Evolutionary conservation across 2,113 vertebrate species (phyloP).

Genomic region (Phylloscopus whistleri): DNA sequence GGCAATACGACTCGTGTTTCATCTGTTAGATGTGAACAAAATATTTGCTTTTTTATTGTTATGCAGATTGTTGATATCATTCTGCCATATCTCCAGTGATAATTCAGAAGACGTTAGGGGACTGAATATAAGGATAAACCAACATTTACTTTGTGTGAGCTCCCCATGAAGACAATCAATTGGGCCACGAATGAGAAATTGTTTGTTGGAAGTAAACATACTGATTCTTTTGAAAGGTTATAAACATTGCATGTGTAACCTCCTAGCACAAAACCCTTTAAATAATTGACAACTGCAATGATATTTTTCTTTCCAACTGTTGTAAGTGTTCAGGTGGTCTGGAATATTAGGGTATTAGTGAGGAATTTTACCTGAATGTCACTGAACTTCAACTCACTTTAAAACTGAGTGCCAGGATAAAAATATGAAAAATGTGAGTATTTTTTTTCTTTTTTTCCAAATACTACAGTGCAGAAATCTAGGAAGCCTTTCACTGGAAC

Average conservation of each 20-base stretch:
- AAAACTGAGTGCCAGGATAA: neutral
- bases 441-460: neutral
- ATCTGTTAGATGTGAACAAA: constrained; percentile 39
- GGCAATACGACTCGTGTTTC: constrained; percentile 34
- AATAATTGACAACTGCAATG: neutral
- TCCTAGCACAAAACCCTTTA: neutral
- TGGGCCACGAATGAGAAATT: neutral
- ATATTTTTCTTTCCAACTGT: neutral
- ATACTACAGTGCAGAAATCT: neutral
- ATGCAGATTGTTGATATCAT: constrained; percentile 15
- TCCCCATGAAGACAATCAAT: constrained; percentile 25
- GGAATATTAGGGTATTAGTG: neutral
- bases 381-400: neutral
- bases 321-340: neutral
- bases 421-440: neutral
- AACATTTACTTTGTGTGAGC: constrained; percentile 55
- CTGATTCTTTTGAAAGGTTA: constrained; percentile 6
- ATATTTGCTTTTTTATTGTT: constrained; percentile 54
- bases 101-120: neutral
- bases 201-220: constrained; percentile 35
- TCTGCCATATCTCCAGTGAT: constrained; percentile 28
- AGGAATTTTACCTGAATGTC: neutral
- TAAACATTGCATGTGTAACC: neutral
- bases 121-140: constrained; percentile 33
- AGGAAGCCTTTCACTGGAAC: neutral